Evolutionary conservation across 1,140 invertebrate species (phyloP), one percentile per base, ranked within the genome.

Genomic region (Archivesica marissinica): DNA sequence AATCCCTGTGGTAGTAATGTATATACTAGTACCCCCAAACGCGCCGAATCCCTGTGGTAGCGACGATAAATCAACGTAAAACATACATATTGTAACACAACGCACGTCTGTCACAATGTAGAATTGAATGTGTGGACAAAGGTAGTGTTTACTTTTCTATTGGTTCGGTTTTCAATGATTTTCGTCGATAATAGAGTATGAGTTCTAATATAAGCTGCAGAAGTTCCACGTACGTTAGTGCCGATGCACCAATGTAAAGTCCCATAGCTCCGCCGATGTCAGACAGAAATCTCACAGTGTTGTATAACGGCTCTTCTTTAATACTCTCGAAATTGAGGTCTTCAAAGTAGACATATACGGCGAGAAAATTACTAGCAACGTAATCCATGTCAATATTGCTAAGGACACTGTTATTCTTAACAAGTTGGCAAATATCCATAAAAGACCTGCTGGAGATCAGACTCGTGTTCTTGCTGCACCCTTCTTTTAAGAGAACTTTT

Each of bases 231-330:
- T 35, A 77, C 2, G 50, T 77, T 11, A 77, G 52, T 1, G 59
- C 15, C 2, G 74, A 77, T 20, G 74, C 74, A 0, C 74, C 74
- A 28, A 77, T 56, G 23, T 59, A 77, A 15, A 77, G 33, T 13
- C 74, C 74, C 74, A 77, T 77, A 33, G 74, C 47, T 3, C 74
- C 74, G 33, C 74, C 74, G 20, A 77, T 77, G 23, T 77, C 52
- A 23, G 74, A 77, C 7, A 77, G 33, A 38, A 77, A 77, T 1
- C 56, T 33, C 17, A 44, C 20, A 13, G 56, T 41, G n/a, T 61
- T 64, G 56, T 78, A 78, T 15, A 64, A 39, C 4, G 76, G 56
- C 30, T 78, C 56, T 44, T 78, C 76, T 6, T 25, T 28, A 13
- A 61, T 61, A 7, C 1, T 4, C 25, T 78, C 54, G 23, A 64